Evolutionary conservation across 2,113 vertebrate genomes (phyloP).

Genomic region (Dryoscopus gambensis): DNA sequence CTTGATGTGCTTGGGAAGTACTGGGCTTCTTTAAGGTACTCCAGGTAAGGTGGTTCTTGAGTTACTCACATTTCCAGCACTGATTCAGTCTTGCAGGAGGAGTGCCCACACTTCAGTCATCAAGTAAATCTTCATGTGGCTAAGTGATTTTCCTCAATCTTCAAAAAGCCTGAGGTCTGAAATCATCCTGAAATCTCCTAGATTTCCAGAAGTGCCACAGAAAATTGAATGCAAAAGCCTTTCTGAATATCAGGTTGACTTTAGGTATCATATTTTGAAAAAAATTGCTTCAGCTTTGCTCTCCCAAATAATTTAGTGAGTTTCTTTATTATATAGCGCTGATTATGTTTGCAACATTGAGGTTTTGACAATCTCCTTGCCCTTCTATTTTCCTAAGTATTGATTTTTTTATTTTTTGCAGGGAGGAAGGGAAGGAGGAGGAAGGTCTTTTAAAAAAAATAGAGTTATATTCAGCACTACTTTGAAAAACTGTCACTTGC

Average conservation of each 20-base stretch:
- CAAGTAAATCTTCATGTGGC: not conserved
- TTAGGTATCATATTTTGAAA: not conserved
- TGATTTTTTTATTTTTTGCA: not conserved
- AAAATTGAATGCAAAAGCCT: not conserved
- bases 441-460: not conserved
- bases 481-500: not conserved
- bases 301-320: not conserved
- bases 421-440: not conserved
- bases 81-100: not conserved
- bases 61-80: not conserved
- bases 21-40: accelerated
- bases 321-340: not conserved
- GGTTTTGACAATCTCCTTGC: not conserved
- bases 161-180: not conserved
- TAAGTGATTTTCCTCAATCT: not conserved
- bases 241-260: not conserved
- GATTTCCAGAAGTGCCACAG: not conserved
- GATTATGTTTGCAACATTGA: not conserved
- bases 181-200: not conserved
- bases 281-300: not conserved
- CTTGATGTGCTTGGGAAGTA: not conserved
- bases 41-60: not conserved
- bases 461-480: not conserved
- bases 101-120: not conserved
- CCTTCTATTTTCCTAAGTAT: not conserved